phyloP scores from a whole-genome alignment of 2,888 invertebrate genomes.

The Ptychoptera albimana region DNA sequence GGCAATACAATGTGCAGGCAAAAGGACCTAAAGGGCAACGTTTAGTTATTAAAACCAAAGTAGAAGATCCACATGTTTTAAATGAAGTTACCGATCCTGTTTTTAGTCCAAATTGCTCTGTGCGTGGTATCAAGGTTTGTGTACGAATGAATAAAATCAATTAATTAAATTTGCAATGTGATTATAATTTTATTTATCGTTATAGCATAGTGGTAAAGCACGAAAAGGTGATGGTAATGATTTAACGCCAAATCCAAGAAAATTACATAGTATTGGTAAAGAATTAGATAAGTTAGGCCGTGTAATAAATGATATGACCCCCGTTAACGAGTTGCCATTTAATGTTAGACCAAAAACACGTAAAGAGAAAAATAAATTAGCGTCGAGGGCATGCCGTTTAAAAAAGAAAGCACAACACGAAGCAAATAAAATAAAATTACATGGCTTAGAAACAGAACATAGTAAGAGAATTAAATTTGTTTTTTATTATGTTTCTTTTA shows the following conservation, averaged over 20 bases:
- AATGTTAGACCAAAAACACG: conserved; percentile 81
- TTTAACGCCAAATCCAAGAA: conserved; percentile 86
- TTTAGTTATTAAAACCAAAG: conserved; percentile 65
- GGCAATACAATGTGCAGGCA: conserved; percentile 98
- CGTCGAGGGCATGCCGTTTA: conserved; percentile 88
- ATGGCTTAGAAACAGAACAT: conserved; percentile 86
- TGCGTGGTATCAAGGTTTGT: conserved; percentile 72
- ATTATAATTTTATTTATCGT: background rate
- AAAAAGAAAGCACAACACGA: conserved; percentile 99
- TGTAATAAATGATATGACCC: conserved; percentile 90
- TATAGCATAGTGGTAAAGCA: conserved; percentile 61
- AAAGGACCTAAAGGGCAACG: conserved; percentile 94
- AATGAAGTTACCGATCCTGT: conserved; percentile 91
- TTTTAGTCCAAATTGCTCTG: conserved; percentile 81
- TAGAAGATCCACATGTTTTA: conserved; percentile 82
- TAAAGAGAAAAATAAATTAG: conserved; percentile 95
- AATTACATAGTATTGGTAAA: conserved; percentile 77
- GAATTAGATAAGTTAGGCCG: conserved; percentile 82
- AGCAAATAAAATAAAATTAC: conserved; percentile 92
- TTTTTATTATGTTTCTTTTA: background rate
- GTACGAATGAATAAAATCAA: conserved; percentile 20
- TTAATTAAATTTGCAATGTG: background rate
- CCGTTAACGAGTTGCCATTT: conserved; percentile 83
- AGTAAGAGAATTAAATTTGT: conserved; percentile 48
- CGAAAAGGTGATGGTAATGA: conserved; percentile 96